Evolutionary conservation across 2,888 invertebrate genomes (phyloP).

Genomic region (Campoplex nolae): DNA sequence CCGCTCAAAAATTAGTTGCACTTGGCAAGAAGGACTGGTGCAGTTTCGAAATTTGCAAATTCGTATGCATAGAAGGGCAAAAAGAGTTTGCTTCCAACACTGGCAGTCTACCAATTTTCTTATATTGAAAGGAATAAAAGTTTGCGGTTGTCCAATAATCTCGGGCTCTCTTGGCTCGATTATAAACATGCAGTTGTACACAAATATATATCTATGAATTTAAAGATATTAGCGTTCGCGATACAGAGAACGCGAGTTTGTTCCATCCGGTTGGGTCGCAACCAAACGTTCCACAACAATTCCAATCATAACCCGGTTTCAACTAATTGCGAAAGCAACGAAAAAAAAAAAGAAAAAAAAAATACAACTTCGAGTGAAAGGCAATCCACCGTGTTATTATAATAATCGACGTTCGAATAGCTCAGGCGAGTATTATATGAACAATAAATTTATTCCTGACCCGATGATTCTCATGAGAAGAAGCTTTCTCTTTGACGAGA

Average conservation of each 20-base stretch:
- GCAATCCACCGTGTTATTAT: slow-evolving; percentile 60
- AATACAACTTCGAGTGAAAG: slow-evolving; percentile 30
- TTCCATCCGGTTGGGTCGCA: slow-evolving; percentile 6
- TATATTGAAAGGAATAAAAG: slow-evolving; percentile 41
- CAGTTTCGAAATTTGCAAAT: slow-evolving; percentile 42
- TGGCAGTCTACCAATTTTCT: slow-evolving; percentile 64
- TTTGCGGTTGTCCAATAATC: slow-evolving; percentile 10
- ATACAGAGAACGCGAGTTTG: slow-evolving; percentile 1
- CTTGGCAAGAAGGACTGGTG: slow-evolving; percentile 41
- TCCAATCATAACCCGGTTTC: slow-evolving; percentile 50
- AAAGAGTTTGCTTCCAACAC: slow-evolving; percentile 27
- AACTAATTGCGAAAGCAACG: slow-evolving; percentile 59
- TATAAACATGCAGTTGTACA: slow-evolving; percentile 28
- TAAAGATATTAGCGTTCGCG: neutral
- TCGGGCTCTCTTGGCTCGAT: slow-evolving; percentile 13
- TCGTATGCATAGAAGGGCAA: slow-evolving; percentile 49
- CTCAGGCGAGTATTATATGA: slow-evolving; percentile 12
- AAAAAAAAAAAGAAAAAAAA: slow-evolving; percentile 53
- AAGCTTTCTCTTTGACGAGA: slow-evolving; percentile 59
- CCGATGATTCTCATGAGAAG: slow-evolving; percentile 31
- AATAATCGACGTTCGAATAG: slow-evolving; percentile 60
- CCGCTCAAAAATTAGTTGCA: slow-evolving; percentile 56
- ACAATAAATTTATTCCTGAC: slow-evolving; percentile 36
- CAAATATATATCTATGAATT: neutral
- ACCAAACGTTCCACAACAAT: slow-evolving; percentile 28